Conservation (phyloP, 2,888 invertebrate genomes). For the Craniophora ligustri region DNA sequence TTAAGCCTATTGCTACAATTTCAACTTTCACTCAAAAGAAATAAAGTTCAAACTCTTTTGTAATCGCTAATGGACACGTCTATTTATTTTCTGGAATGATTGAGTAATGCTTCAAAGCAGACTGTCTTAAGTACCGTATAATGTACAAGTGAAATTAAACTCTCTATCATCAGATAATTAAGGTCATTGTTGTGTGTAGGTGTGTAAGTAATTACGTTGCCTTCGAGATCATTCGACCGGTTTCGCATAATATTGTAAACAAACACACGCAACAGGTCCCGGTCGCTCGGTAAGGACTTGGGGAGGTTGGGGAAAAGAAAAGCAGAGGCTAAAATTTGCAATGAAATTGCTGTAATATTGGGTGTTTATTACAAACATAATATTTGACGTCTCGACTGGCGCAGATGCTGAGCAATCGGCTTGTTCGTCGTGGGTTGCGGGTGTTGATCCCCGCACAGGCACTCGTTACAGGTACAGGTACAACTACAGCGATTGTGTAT, state of each 20-base stretch:
- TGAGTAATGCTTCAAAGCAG: conserved; percentile 1
- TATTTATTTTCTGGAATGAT: conserved; percentile 33
- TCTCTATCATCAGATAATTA: rapidly evolving
- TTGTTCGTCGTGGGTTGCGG: too few species aligned
- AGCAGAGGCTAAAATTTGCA: conserved; percentile 13
- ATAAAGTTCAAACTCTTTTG: conserved; percentile 29
- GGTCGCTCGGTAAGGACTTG: conserved; percentile 42
- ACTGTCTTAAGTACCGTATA: conserved; percentile 9
- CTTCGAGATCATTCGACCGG: conserved; percentile 67
- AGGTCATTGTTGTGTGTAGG: conserved; percentile 1
- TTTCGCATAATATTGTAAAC: conserved; percentile 72
- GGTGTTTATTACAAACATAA: too few species aligned
- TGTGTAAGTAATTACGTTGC: conserved; percentile 10
- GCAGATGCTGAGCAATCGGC: too few species aligned
- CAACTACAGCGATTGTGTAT: too few species aligned
- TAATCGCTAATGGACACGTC: conserved; percentile 5
- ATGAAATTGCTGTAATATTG: conserved; percentile 34
- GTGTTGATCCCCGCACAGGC: too few species aligned
- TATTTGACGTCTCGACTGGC: too few species aligned
- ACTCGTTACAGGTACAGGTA: too few species aligned
- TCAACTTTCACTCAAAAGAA: not conserved
- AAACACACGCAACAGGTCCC: conserved; percentile 74
- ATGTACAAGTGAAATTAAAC: not conserved
- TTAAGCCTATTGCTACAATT: conserved; percentile 4
- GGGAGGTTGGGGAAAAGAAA: conserved; percentile 46